Evolutionary conservation across 2,888 invertebrate species (phyloP), one percentile per base, ranked within the genome.

Genomic region (Diarsia dahlii): DNA sequence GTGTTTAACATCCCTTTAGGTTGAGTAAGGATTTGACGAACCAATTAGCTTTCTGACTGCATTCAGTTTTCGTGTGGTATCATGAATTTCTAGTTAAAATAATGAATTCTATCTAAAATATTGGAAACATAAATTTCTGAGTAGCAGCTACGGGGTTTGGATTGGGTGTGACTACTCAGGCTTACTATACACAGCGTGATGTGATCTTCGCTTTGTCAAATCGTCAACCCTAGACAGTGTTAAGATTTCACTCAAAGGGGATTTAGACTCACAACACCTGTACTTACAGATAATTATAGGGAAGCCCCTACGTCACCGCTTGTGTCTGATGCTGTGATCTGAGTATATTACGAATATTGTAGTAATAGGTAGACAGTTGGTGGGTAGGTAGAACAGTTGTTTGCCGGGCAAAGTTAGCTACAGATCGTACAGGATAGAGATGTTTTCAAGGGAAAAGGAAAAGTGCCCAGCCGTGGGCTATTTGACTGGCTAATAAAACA

Each of bases 231-330:
- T 85, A 78, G 90, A 87, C 81, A 78, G 90, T 88, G 90, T 92
- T 90, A 92, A 89, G 89, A 87, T 90, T 92, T 92, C 92, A 92
- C 92, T 93, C 88, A 88, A 73, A 84, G 80, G 80, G 92, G 93
- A 92, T 94, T 92, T 91, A 83, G 75, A 58, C 68, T 82, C 86
- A 58, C 77, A 75, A 76, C 78, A 84, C 84, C 80, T 71, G 71
- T 77, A 72, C 72, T 71, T 74, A 71, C 62, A 69, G 46, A 71
- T 81, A 77, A 84, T 86, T 78, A 84, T 58, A 71, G 39, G 46
- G 20, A 65, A 76, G 68, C 60, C 23, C 46, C 54, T n/a, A 45
- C n/a, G 64, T 64, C 64, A 69, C 45, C 52, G 74, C 58, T 67
- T 76, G 66, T 52, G 50, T 75, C 66, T 56, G 15, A 46, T 34